Percentiles rank a stretch among this genome's conserved stretches.
phyloP scores from a whole-genome alignment of 2,113 vertebrate genomes.

The Sminthopsis crassicaudata region DNA sequence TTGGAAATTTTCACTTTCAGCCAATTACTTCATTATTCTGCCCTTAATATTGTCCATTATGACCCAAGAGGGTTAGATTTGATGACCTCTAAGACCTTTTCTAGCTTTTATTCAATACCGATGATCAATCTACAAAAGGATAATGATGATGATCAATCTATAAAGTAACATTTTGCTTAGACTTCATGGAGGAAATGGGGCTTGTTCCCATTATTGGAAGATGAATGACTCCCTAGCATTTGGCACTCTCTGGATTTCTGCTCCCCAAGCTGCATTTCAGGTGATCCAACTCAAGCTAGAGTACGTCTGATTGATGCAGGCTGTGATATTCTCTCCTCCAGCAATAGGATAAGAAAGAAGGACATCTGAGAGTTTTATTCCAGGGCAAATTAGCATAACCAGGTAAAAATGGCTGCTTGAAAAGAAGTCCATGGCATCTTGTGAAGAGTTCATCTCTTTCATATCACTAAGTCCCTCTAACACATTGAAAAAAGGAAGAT shows the following conservation, averaged over 20 bases:
- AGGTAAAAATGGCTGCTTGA: neutral
- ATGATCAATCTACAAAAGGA: neutral
- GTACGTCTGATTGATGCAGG: conserved; percentile 16
- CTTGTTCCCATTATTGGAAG: neutral
- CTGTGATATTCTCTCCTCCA: neutral
- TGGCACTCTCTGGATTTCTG: neutral
- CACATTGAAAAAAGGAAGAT: neutral
- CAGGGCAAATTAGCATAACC: neutral
- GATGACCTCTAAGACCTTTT: neutral
- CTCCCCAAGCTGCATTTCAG: neutral
- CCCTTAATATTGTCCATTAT: neutral
- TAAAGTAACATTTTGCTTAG: neutral
- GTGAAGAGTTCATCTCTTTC: neutral
- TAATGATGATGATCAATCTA: neutral
- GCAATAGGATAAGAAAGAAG: conserved; percentile 30
- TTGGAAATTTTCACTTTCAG: neutral
- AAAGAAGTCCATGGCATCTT: neutral
- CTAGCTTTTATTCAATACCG: neutral
- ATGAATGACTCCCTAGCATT: neutral
- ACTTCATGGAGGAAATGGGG: neutral
- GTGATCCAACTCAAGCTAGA: neutral
- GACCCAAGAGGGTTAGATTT: neutral
- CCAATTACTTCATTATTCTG: neutral
- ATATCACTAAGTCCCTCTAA: conserved; percentile 10
- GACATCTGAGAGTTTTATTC: conserved; percentile 32